Evolutionary conservation across 2,888 invertebrate genomes (phyloP), one percentile per base, ranked within the genome.

Genomic region (Campopleginae sp.): DNA sequence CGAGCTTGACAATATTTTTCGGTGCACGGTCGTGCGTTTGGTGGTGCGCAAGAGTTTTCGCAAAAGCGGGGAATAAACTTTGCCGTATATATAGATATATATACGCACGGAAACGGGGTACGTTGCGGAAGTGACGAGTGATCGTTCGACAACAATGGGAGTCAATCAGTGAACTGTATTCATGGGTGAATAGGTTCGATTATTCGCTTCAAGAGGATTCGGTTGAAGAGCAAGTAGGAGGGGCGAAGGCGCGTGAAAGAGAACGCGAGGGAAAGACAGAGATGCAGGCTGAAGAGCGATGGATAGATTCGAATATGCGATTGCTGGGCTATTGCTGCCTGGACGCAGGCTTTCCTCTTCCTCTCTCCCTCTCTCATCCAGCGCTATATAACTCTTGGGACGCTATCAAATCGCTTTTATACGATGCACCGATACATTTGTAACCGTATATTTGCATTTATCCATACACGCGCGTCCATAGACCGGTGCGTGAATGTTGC

Each of bases 161-260:
- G 91, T 92, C 93, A 93, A 93, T 93, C 93, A 92, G 91, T 80
- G 89, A 88, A 88, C 90, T 89, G 91, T 90, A 91, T 90, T 91
- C 90, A 90, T 83, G 87, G 88, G 88, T 89, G 91, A 92, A 92
- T 91, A 90, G 92, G 89, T 90, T 90, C 91, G 91, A 92, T 92
- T 92, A 92, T 92, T 89, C 89, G 89, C 85, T 87, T 84, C 84
- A 84, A 82, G 86, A 86, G 88, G 86, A 89, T 88, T 85, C 87
- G 84, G 83, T 77, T 19, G 48, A 66, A 76, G 81, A 84, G 84
- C 46, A 51, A 27, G 44, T 23, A 27, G 51, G 23, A 51, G 54
- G 46, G 61, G 58, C 76, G 66, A 27, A 48, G 78, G 66, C 61
- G 46, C 85, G 85, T 63, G 48, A 44, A 54, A 51, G 33, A 48